Evolutionary conservation across 2,888 invertebrate species (phyloP).

Genomic region (Amorpha juglandis): DNA sequence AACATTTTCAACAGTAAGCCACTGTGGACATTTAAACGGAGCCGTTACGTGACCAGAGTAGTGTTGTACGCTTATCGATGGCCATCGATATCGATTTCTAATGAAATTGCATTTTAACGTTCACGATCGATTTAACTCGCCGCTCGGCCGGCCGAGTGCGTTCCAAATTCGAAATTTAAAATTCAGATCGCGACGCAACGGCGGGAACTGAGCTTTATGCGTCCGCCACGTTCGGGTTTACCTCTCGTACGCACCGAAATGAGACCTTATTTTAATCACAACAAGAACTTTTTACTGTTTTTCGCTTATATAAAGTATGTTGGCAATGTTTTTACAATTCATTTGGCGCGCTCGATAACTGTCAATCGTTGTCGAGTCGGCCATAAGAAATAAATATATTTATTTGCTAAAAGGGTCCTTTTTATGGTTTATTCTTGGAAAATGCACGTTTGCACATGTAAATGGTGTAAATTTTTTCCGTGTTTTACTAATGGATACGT

Average conservation of each 20-base stretch:
- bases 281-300: constrained; percentile 34
- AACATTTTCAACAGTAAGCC: constrained; percentile 49
- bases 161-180: constrained; percentile 68
- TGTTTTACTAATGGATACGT: constrained; percentile 28
- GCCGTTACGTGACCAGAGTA: constrained; percentile 63
- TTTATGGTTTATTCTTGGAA: constrained; percentile 68
- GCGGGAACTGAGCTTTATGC: constrained; percentile 67
- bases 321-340: constrained; percentile 54
- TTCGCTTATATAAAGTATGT: constrained; percentile 30
- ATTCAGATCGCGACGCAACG: constrained; percentile 68
- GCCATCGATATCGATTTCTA: constrained; percentile 67
- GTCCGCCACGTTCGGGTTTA: constrained; percentile 54
- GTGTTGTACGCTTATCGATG: constrained; percentile 62
- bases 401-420: constrained; percentile 67
- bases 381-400: constrained; percentile 70
- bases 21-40: constrained; percentile 65
- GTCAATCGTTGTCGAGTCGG: constrained; percentile 62
- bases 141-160: constrained; percentile 63
- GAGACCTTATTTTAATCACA: constrained; percentile 33
- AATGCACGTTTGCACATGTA: constrained; percentile 54
- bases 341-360: constrained; percentile 71
- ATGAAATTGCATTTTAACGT: constrained; percentile 69
- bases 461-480: constrained; percentile 36
- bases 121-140: constrained; percentile 77
- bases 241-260: constrained; percentile 28